These are phyloP conservation scores for Perca flavescens DNA, from an alignment of 2,113 vertebrate species.

Conservation along the genomic window DNA sequence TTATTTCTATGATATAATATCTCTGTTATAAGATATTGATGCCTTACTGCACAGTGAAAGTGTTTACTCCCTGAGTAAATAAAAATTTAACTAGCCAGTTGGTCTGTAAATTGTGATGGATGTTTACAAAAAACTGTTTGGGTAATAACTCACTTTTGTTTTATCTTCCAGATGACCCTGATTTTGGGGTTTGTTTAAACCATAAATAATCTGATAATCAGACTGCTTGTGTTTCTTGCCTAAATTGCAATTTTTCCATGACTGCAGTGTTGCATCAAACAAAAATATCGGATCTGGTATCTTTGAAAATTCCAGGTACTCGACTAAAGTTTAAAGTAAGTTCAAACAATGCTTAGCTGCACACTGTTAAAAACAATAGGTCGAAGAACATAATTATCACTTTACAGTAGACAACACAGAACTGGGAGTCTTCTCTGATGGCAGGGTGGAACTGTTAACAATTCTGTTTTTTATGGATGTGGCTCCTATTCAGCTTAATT, in stretches of 20 bases:
- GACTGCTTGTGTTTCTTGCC: background rate
- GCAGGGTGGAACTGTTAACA: background rate
- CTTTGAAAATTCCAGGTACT: background rate
- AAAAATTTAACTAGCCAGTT: no score
- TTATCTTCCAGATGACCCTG: background rate
- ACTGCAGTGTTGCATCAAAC: background rate
- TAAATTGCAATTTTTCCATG: background rate
- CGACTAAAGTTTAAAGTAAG: no score
- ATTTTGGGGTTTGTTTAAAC: background rate
- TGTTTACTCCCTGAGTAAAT: background rate
- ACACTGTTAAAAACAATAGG: no score
- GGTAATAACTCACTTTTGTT: background rate
- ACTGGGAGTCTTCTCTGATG: background rate
- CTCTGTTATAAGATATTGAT: background rate
- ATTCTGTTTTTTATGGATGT: slow-evolving; percentile 43
- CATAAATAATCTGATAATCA: background rate
- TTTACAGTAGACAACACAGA: background rate
- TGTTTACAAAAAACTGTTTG: background rate
- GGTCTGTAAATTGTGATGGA: no score
- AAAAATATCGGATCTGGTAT: background rate
- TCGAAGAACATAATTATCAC: no score
- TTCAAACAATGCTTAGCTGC: no score
- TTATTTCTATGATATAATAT: background rate
- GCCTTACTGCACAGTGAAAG: background rate
- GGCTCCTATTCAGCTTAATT: slow-evolving; percentile 1